Conservation (phyloP, 2,797 vertebrate species). For the Hoplostethus atlanticus region DNA sequence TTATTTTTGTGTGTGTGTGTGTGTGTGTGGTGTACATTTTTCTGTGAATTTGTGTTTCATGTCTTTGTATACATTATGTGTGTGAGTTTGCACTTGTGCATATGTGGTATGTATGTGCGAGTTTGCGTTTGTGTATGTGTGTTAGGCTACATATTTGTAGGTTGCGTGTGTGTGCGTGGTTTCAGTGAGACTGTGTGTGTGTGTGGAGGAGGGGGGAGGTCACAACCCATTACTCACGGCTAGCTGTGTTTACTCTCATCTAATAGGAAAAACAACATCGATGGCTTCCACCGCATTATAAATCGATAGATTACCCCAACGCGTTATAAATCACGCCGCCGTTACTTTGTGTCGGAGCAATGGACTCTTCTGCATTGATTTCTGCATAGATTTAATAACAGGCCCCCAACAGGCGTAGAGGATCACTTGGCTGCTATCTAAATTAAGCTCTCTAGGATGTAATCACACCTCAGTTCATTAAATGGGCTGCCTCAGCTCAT, state of each 20-base stretch:
- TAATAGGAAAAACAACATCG: slow-evolving; percentile 72
- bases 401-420: slow-evolving; percentile 66
- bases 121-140: background rate
- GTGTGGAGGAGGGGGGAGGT: slow-evolving; percentile 39
- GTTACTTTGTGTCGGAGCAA: slow-evolving; percentile 51
- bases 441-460: slow-evolving; percentile 69
- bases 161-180: slow-evolving; percentile 15
- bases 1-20: background rate
- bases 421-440: slow-evolving; percentile 69
- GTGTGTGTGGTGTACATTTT: background rate
- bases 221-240: slow-evolving; percentile 66
- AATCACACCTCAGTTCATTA: slow-evolving; percentile 68
- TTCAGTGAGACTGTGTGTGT: background rate
- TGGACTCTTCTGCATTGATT: slow-evolving; percentile 78
- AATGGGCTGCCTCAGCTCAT: slow-evolving; percentile 36
- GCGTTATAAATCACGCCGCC: slow-evolving; percentile 63
- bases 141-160: slow-evolving; percentile 1
- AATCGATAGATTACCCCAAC: slow-evolving; percentile 77
- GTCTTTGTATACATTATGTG: too few relatives aligned
- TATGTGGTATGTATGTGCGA: background rate
- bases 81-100: background rate
- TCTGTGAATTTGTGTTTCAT: background rate
- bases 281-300: slow-evolving; percentile 71
- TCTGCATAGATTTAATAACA: slow-evolving; percentile 79
- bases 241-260: slow-evolving; percentile 70